Evolutionary conservation across 2,888 invertebrate species (phyloP).

Genomic region (Mactromeris polynyma): DNA sequence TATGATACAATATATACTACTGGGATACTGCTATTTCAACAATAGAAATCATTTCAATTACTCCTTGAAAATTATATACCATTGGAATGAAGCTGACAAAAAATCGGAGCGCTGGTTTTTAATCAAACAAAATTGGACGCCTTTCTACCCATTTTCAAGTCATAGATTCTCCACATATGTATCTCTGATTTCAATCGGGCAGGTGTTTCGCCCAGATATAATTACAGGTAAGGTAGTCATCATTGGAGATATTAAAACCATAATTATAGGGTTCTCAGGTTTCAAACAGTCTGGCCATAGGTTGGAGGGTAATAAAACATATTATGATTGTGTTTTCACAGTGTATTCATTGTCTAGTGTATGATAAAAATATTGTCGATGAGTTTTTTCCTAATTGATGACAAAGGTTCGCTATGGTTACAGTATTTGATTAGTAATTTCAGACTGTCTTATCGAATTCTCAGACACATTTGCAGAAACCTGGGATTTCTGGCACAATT

Average conservation of each 20-base stretch:
- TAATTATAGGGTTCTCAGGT: constrained; percentile 51
- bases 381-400: constrained; percentile 6
- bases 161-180: neutral
- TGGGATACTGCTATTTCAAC: neutral
- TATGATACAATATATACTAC: neutral
- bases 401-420: neutral
- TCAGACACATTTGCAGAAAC: neutral
- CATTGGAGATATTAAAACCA: constrained; percentile 53
- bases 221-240: constrained; percentile 59
- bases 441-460: neutral
- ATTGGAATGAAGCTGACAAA: neutral
- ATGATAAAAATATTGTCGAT: neutral
- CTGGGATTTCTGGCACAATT: neutral
- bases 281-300: constrained; percentile 25
- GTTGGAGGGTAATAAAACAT: constrained; percentile 24
- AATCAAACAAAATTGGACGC: constrained; percentile 14
- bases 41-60: neutral
- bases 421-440: neutral
- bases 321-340: constrained; percentile 23
- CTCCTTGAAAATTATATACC: neutral
- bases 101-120: neutral
- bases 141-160: neutral
- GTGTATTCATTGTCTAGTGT: neutral
- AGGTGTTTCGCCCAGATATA: constrained; percentile 52
- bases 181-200: constrained; percentile 51